Evolutionary conservation across 2,113 vertebrate genomes (phyloP), one percentile per base, ranked within the genome.

Genomic region (Myxocyprinus asiaticus): DNA sequence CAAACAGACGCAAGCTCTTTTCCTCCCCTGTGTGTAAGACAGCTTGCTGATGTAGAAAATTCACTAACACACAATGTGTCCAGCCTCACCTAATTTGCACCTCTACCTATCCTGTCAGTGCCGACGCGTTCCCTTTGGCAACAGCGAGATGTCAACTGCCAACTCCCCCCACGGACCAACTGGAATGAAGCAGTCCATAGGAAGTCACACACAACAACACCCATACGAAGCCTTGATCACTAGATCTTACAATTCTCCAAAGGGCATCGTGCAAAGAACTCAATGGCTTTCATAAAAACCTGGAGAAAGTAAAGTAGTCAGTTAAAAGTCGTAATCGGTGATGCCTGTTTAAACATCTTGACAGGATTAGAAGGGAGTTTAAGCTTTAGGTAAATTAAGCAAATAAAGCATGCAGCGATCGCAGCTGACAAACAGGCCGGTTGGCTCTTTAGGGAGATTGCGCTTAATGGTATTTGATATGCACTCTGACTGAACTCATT

Each of bases 381-480:
- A 92, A 92, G 89, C 92, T 90, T 90, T 93, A 91, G 90, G 91
- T 87, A 78, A 85, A 85, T 77, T 33, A 33, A 33, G 53, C 89
- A 88, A 92, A 92, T 92, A 93, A 90, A 93, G 92, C 89, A 87
- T 89, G 90, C 90, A 89, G 90, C 89, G 88, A 92, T 92, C 90
- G 90, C 91, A 92, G 92, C 90, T 93, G 92, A 92, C 91, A 93
- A 92, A 91, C 91, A 88, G 90, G 88, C 87, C 79, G 67, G 84
- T 86, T 85, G 88, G 90, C 88, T 90, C 91, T 90, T 92, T 79
- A 87, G 92, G 91, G 92, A 91, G 89, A 92, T 91, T 88, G 89
- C 85, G 88, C 90, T 91, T 91, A 91, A 92, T 92, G 88, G 89
- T 91, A 90, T 92, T 91, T 92, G 90, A 92, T 92, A 92, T 91